Evolutionary conservation across 2,797 vertebrate species (phyloP).

Genomic region (Pseudochirops cupreus): DNA sequence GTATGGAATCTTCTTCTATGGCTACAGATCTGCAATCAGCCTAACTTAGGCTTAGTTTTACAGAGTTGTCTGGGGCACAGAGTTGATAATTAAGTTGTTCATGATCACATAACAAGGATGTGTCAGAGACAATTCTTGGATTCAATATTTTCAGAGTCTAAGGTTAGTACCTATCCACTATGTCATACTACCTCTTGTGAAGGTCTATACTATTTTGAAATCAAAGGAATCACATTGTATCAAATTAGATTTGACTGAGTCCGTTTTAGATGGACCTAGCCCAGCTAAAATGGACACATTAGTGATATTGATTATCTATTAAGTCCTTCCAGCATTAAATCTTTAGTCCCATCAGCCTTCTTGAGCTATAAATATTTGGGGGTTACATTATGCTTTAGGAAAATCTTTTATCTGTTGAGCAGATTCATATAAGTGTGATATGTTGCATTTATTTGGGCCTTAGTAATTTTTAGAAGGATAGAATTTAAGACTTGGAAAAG

Average conservation of each 20-base stretch:
- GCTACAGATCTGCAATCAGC: background rate
- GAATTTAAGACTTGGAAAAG: slow-evolving; percentile 36
- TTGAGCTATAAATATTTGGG: slow-evolving; percentile 14
- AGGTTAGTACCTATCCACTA: background rate
- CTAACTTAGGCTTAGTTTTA: background rate
- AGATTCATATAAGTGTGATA: slow-evolving; percentile 60
- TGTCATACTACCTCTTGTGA: background rate
- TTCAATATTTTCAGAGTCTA: background rate
- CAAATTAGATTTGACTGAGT: background rate
- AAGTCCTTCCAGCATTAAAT: slow-evolving; percentile 49
- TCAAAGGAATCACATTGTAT: background rate
- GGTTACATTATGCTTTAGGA: slow-evolving; percentile 68
- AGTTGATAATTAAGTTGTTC: background rate
- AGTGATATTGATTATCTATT: slow-evolving; percentile 52
- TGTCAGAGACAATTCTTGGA: background rate
- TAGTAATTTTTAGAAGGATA: slow-evolving; percentile 71
- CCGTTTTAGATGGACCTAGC: slow-evolving; percentile 26
- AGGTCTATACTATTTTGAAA: background rate
- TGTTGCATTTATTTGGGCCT: slow-evolving; percentile 68
- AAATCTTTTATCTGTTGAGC: slow-evolving; percentile 64
- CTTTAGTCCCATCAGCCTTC: background rate
- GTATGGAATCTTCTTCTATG: background rate
- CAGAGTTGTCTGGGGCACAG: background rate
- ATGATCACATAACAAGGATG: background rate
- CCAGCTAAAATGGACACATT: slow-evolving; percentile 56